Evolutionary conservation across 1,140 invertebrate species (phyloP).

Genomic region (Manduca sexta): DNA sequence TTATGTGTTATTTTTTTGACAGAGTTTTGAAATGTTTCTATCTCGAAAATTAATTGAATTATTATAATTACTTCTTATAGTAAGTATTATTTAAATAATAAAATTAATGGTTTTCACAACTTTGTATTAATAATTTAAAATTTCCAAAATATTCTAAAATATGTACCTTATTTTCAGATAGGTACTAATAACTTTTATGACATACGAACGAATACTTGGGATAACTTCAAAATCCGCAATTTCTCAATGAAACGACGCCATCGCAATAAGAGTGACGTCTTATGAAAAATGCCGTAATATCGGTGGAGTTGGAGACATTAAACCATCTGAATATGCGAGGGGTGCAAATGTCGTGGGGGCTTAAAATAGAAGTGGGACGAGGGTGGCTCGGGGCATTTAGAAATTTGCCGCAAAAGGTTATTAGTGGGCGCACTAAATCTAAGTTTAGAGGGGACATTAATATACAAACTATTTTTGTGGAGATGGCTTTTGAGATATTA

Average conservation of each 20-base stretch:
- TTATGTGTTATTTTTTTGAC: no score
- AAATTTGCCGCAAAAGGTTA: constrained; percentile 5
- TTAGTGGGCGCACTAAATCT: not conserved
- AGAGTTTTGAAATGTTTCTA: no score
- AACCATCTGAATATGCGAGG: constrained; percentile 55
- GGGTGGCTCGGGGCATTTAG: constrained; percentile 36
- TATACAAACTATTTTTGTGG: not conserved
- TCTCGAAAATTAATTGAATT: no score
- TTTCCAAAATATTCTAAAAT: no score
- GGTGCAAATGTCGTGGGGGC: constrained; percentile 41
- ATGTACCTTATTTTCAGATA: no score
- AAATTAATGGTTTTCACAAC: no score
- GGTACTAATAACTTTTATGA: no score
- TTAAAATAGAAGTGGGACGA: constrained; percentile 36
- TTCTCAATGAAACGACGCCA: not conserved
- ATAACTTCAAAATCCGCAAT: constrained; percentile 5
- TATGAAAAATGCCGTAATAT: constrained; percentile 51
- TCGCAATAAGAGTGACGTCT: constrained; percentile 34
- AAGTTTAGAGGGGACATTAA: not conserved
- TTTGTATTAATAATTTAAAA: no score
- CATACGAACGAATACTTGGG: not conserved
- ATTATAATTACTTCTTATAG: no score
- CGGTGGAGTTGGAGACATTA: constrained; percentile 34
- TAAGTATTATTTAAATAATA: no score
- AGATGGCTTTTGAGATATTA: not conserved